Percentiles rank a stretch among this genome's conserved stretches.
These are phyloP conservation scores for Myripristis murdjan DNA, from an alignment of 2,797 vertebrate species.

Conservation along the genomic window DNA sequence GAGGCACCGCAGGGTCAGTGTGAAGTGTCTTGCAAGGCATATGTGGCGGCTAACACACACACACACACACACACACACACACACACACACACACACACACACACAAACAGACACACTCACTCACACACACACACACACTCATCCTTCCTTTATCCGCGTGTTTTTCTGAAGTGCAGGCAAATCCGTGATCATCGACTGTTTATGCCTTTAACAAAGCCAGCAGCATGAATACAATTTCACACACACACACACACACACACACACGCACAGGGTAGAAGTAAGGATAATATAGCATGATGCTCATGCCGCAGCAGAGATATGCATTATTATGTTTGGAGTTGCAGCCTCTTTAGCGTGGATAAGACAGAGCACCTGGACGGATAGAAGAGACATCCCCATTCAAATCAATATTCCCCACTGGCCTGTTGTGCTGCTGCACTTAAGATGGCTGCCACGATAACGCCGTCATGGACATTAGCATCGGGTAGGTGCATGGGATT, in stretches of 20 bases:
- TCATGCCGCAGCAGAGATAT: slow-evolving; percentile 41
- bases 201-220: slow-evolving; percentile 74
- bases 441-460: not conserved
- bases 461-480: no score
- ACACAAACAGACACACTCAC: slow-evolving; percentile 35
- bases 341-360: slow-evolving; percentile 4
- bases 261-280: not conserved
- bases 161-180: slow-evolving; percentile 74
- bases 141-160: slow-evolving; percentile 63
- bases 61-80: not conserved
- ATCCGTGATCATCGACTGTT: slow-evolving; percentile 77
- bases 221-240: slow-evolving; percentile 58
- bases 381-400: not conserved
- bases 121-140: slow-evolving; percentile 67
- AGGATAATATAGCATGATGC: slow-evolving; percentile 4
- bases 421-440: not conserved
- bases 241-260: slow-evolving; percentile 24
- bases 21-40: slow-evolving; percentile 62
- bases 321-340: slow-evolving; percentile 42
- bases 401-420: not conserved
- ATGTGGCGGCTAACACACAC: slow-evolving; percentile 40
- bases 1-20: slow-evolving; percentile 70
- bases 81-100: slow-evolving; percentile 6
- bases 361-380: not conserved
- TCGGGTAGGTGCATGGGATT: no score